Evolutionary conservation across 2,888 invertebrate species (phyloP).

Genomic region (Philopedon plagiatum): DNA sequence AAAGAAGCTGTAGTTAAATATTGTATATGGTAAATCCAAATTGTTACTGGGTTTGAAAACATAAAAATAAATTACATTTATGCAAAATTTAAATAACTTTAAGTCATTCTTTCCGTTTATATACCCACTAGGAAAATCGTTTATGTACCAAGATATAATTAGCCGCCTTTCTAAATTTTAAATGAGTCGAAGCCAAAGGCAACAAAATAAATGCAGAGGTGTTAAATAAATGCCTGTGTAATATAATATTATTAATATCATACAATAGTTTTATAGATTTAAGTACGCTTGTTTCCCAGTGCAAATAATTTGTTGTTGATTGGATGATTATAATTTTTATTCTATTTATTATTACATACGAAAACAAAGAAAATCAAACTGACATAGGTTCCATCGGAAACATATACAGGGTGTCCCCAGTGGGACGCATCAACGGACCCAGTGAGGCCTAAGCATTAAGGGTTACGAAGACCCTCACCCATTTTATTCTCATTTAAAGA

Average conservation of each 20-base stretch:
- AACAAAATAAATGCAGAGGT: conserved; percentile 39
- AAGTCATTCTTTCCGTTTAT: conserved; percentile 5
- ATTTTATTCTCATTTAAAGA: too few species aligned
- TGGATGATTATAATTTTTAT: too few species aligned
- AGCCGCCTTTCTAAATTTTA: conserved; percentile 44
- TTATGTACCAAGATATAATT: conserved; percentile 29
- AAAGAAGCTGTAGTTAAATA: too few species aligned
- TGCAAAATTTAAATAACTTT: conserved; percentile 8
- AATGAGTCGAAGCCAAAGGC: conserved; percentile 42
- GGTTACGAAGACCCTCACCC: too few species aligned
- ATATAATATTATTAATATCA: conserved; percentile 34
- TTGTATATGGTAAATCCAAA: too few species aligned
- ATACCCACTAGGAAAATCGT: conserved; percentile 19
- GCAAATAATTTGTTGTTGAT: conserved; percentile 9
- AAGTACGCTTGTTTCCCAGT: conserved; percentile 4
- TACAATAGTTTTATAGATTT: conserved; percentile 24
- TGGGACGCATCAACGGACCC: too few species aligned
- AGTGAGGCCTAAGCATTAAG: too few species aligned
- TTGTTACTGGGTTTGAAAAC: too few species aligned
- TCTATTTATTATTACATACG: too few species aligned
- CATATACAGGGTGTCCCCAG: too few species aligned
- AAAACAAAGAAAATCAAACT: too few species aligned
- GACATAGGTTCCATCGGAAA: too few species aligned
- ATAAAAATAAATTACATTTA: background rate
- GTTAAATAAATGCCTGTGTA: conserved; percentile 38